Base-by-base conservation (phyloP, 2,113 vertebrate species). In the Rhipidura dahli region DNA sequence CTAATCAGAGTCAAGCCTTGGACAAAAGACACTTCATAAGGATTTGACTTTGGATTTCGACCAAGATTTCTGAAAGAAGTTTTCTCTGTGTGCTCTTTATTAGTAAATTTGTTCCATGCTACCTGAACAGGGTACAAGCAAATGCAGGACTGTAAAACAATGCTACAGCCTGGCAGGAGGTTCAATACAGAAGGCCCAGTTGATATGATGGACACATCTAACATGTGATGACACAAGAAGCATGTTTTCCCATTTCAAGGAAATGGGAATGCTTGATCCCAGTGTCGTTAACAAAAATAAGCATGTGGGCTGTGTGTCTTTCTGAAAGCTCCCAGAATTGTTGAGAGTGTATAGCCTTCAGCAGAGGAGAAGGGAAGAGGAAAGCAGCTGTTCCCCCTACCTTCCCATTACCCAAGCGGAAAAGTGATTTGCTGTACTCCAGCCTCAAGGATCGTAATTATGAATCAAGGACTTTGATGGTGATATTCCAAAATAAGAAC, bases 401-500 rank as follows among this genome's bases (percentile, higher is more conserved):
- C 90, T 94, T 88, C 75, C 47, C 42, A 77, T 71, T 92, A 82
- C 72, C 64, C 85, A 89, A 94, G 72, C 39, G 3, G 85, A 95
- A 94, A 88, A 93, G 39, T 35, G 54, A 96, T 90, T 88, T 90
- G 75, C 90, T 90, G 64, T 90, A 88, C 78, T 95, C 45, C 59
- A 94, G 82, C 68, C 66, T 91, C 80, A 64, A 96, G 72, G 80
- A 83, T 84, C 0, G 1, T 72, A 95, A 93, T 95, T 94, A 96
- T 31, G 39, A 90, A 77, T 91, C 90, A 96, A 95, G 75, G 79
- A 93, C 70, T 94, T 90, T 61, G 42, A 83, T 88, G 42, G 91
- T 73, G 59, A 95, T 85, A 91, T 93, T 81, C 87, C 89, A 96
- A 95, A 96, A 96, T 90, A 96, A 93, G 50, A 93, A 91, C n/a